Percentiles rank a stretch among this genome's conserved stretches.
phyloP scores from a whole-genome alignment of 2,113 vertebrate genomes.

The Anoplopoma fimbria region DNA sequence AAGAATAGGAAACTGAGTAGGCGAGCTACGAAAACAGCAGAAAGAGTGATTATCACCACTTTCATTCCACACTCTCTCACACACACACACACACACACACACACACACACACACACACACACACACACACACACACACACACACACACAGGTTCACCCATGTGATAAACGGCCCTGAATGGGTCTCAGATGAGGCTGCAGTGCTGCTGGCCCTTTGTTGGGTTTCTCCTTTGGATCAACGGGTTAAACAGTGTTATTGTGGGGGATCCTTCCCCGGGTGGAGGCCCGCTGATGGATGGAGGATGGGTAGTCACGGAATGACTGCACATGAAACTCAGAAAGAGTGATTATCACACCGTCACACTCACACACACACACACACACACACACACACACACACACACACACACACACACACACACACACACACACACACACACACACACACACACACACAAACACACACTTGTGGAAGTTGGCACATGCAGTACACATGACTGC shows the following conservation, averaged over 20 bases:
- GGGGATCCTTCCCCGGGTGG: conserved; percentile 57
- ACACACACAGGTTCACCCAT: background rate
- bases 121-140: conserved; percentile 1
- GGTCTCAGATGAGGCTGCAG: conserved; percentile 35
- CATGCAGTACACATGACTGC: conserved; percentile 43
- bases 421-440: conserved; percentile 14
- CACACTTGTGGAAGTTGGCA: conserved; percentile 35
- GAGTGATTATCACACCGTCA: conserved; percentile 35
- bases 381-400: conserved; percentile 2
- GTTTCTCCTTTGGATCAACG: conserved; percentile 34
- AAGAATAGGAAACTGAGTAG: conserved; percentile 57
- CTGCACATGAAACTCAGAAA: too few species aligned
- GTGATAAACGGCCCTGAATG: conserved; percentile 45
- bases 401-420: conserved; percentile 3
- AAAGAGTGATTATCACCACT: conserved; percentile 45
- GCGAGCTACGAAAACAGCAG: conserved; percentile 51
- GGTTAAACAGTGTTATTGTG: conserved; percentile 62
- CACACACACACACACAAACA: conserved; percentile 18
- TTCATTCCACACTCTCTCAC: conserved; percentile 33
- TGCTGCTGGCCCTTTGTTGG: conserved; percentile 52
- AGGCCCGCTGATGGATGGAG: conserved; percentile 38
- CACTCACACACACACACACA: conserved; percentile 6
- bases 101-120: conserved; percentile 6
- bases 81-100: conserved; percentile 3
- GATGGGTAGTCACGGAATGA: too few species aligned